A percentile compares a stretch with the other conserved stretches of the same genome.
phyloP scores from a whole-genome alignment of 2,113 vertebrate genomes.

The Ceyx cyanopectus region DNA sequence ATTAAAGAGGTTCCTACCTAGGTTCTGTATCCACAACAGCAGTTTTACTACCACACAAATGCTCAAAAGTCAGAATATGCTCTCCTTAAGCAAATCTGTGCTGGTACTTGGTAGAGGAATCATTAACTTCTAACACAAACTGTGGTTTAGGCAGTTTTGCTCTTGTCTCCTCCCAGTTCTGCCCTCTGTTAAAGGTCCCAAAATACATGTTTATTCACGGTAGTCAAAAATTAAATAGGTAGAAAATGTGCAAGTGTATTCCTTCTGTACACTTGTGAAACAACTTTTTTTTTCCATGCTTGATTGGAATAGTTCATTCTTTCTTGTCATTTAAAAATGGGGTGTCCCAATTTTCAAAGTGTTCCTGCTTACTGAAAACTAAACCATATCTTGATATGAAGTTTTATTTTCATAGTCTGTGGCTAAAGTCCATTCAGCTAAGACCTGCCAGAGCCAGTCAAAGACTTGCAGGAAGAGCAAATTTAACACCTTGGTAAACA shows the following conservation, averaged over 20 bases:
- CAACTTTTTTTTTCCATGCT: background rate
- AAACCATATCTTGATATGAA: background rate
- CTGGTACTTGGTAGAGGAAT: slow-evolving; percentile 59
- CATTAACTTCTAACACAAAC: slow-evolving; percentile 75
- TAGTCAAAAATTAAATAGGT: slow-evolving; percentile 30
- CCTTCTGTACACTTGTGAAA: background rate
- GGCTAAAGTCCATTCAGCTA: background rate
- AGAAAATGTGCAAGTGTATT: background rate
- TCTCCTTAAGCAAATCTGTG: slow-evolving; percentile 35
- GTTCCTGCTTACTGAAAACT: background rate
- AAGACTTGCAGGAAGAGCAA: background rate
- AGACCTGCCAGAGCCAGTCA: background rate
- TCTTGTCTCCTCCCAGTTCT: slow-evolving; percentile 56
- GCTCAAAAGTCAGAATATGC: background rate
- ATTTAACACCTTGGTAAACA: background rate
- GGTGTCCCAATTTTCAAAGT: background rate
- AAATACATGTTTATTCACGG: slow-evolving; percentile 37
- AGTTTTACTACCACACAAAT: background rate
- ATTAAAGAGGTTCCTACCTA: slow-evolving; percentile 72
- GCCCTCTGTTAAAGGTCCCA: slow-evolving; percentile 27
- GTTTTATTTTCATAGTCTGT: background rate
- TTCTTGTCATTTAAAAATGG: background rate
- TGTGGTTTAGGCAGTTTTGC: slow-evolving; percentile 25
- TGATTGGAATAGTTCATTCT: background rate
- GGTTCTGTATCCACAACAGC: slow-evolving; percentile 6